Evolutionary conservation across 2,888 invertebrate species (phyloP).

Genomic region (Galerucella nymphaeae): DNA sequence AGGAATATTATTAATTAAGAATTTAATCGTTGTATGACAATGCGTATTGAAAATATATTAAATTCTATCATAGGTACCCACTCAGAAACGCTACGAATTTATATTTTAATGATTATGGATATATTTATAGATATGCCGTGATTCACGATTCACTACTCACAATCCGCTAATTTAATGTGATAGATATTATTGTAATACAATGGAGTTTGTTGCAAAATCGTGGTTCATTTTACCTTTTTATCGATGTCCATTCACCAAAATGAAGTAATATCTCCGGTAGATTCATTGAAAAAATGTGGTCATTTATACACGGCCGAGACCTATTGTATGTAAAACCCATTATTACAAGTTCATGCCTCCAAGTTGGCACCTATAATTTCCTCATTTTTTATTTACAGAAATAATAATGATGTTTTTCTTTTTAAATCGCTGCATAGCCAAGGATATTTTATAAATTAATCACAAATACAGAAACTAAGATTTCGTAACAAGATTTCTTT

Average conservation of each 20-base stretch:
- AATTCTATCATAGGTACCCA: slow-evolving; percentile 22
- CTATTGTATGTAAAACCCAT: slow-evolving; percentile 10
- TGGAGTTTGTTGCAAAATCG: slow-evolving; percentile 30
- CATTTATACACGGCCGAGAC: not conserved
- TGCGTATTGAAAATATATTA: slow-evolving; percentile 37
- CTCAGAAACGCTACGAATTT: slow-evolving; percentile 24
- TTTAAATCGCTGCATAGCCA: not conserved
- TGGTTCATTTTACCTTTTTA: slow-evolving; percentile 30
- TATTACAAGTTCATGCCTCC: slow-evolving; percentile 4
- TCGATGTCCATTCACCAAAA: slow-evolving; percentile 30
- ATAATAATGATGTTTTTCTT: not conserved
- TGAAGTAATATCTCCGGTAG: slow-evolving; percentile 24
- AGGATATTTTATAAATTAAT: not conserved
- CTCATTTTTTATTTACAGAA: not conserved
- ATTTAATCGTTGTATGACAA: slow-evolving; percentile 43
- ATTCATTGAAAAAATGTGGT: slow-evolving; percentile 18
- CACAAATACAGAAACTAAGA: no score
- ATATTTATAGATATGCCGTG: slow-evolving; percentile 42
- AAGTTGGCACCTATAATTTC: not conserved
- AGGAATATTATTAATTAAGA: slow-evolving; percentile 42
- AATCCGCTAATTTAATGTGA: slow-evolving; percentile 30
- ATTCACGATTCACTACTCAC: slow-evolving; percentile 39
- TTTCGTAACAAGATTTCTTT: no score
- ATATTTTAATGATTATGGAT: slow-evolving; percentile 33
- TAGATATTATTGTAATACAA: slow-evolving; percentile 31